Evolutionary conservation across 2,888 invertebrate genomes (phyloP).

Genomic region (Drosophila austrosaltans): DNA sequence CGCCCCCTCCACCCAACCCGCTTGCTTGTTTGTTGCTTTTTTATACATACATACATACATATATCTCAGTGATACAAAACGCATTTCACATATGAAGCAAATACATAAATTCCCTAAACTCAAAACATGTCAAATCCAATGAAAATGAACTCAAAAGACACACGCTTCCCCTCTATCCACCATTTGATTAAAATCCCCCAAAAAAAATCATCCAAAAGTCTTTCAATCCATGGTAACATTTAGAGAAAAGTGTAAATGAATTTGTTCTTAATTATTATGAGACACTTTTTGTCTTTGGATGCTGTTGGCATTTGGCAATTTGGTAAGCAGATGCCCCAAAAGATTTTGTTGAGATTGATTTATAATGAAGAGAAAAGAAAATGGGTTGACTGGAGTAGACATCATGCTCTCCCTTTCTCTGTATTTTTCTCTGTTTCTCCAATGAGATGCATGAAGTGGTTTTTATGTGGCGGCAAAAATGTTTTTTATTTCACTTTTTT

Average conservation of each 20-base stretch:
- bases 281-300: constrained; percentile 33
- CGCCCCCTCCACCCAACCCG: constrained; percentile 32
- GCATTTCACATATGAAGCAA: constrained; percentile 56
- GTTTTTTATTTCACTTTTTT: constrained; percentile 22
- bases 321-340: constrained; percentile 45
- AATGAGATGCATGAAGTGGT: constrained; percentile 59
- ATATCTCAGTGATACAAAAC: constrained; percentile 33
- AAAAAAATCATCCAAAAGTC: constrained; percentile 1
- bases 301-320: constrained; percentile 72
- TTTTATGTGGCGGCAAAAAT: constrained; percentile 69
- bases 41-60: constrained; percentile 15
- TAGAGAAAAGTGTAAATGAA: constrained; percentile 75
- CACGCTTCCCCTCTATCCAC: constrained; percentile 18
- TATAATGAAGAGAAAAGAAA: constrained; percentile 49
- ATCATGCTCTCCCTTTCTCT: neutral
- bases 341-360: constrained; percentile 63
- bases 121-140: constrained; percentile 75
- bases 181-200: constrained; percentile 20
- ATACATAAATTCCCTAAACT: constrained; percentile 69
- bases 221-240: constrained; percentile 31
- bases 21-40: constrained; percentile 59
- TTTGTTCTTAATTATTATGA: constrained; percentile 78
- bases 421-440: constrained; percentile 11
- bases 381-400: constrained; percentile 39
- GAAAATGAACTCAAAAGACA: constrained; percentile 44